Evolutionary conservation across 2,797 vertebrate species (phyloP), one percentile per base, ranked within the genome.

Genomic region (Sebastes paucispinis): DNA sequence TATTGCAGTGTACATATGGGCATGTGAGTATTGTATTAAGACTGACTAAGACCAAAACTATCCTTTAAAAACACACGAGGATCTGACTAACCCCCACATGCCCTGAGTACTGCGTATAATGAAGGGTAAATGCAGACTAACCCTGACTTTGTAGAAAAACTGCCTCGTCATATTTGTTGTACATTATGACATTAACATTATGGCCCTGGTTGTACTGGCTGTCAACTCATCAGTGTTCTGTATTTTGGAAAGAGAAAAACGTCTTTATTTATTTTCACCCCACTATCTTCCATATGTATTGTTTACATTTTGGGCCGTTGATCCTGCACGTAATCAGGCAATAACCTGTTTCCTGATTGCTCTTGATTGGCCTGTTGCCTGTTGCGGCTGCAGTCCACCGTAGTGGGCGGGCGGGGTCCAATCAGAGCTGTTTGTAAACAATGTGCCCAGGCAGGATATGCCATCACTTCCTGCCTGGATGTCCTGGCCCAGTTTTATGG

Each of bases 361-460:
- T 79, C 67, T 47, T 83, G 87, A 91, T 91, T 85, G 88, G 70
- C 50, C 68, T 84, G 77, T 80, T 88, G 36, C 86, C 69, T 74
- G 65, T 74, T 87, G 55, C 47, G 50, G 73, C 67, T 62, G 66
- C 58, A 58, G 76, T 54, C 71, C 80, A 70, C 32, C 62, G 27
- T 63, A 10, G 69, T 78, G 75, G 69, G 68, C 55, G 75, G 85
- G 75, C 16, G 22, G 55, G 62, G 50, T 78, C 79, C 85, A 93
- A 81, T 92, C 86, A 90, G 62, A 75, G 65, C 64, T 85, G 82
- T 92, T 92, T 82, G 91, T 94, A 93, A 94, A 93, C 89, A 91
- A 82, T 84, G 76, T 87, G 79, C 91, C 87, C 76, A 68, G 60
- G 76, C 88, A 93, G 93, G 94, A 94, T 81, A 90, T 92, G 86